A percentile compares a stretch with the other conserved stretches of the same genome.
Conservation (phyloP, 2,113 vertebrate species). For the Burhinus oedicnemus region DNA sequence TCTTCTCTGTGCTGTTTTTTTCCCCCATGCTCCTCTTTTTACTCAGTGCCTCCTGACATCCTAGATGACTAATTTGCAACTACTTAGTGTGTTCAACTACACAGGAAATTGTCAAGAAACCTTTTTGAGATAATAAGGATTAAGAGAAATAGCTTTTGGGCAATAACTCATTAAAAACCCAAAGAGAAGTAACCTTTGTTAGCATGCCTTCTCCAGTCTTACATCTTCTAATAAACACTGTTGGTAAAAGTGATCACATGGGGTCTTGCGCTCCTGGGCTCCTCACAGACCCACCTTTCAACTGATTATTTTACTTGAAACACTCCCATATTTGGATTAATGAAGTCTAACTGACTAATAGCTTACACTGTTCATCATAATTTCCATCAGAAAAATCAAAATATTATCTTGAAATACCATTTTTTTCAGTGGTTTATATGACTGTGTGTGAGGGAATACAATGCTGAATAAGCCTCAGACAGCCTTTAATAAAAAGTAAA, state of each 20-base stretch:
- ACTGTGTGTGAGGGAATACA: neutral
- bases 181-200: neutral
- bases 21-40: neutral
- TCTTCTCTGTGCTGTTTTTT: neutral
- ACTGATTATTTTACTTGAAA: neutral
- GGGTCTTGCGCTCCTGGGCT: neutral
- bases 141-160: neutral
- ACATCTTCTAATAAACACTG: neutral
- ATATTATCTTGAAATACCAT: neutral
- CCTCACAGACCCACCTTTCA: neutral
- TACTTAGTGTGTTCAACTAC: neutral
- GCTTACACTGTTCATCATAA: neutral
- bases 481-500: neutral
- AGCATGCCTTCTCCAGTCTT: neutral
- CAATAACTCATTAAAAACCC: neutral
- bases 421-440: neutral
- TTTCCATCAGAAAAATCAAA: neutral
- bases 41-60: neutral
- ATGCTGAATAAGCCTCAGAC: neutral
- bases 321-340: neutral
- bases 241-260: neutral
- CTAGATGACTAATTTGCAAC: neutral
- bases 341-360: neutral
- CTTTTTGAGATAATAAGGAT: neutral
- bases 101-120: neutral